phyloP scores from a whole-genome alignment of 2,797 vertebrate genomes.

The Falco berigora region DNA sequence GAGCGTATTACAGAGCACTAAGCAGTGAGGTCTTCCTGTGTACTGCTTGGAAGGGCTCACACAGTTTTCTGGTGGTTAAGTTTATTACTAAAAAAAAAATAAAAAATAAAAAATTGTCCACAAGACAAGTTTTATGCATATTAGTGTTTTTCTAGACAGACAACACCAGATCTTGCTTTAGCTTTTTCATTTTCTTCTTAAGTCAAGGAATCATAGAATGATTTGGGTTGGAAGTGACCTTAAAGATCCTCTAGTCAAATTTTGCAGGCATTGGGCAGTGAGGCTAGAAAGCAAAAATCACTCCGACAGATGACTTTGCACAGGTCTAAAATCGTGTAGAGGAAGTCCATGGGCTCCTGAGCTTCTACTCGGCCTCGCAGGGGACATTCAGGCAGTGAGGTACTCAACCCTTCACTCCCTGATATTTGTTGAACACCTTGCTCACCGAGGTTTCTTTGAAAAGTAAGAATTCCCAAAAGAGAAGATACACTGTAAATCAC shows the following conservation, averaged over 20 bases:
- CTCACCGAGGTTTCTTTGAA: neutral
- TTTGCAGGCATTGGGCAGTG: neutral
- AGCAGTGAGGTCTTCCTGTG: neutral
- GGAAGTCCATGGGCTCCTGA: neutral
- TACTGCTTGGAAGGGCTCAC: neutral
- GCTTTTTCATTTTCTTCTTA: neutral
- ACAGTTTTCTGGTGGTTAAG: neutral
- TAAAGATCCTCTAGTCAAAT: no score
- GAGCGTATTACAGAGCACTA: neutral
- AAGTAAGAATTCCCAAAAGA: neutral
- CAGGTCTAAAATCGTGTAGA: neutral
- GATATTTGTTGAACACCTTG: no score
- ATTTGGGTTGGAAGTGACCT: no score
- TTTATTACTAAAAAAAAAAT: neutral
- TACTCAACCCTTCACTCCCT: neutral
- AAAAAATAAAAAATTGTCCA: no score
- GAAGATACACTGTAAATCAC: neutral
- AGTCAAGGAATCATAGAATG: neutral
- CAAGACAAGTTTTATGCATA: neutral
- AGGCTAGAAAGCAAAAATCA: neutral
- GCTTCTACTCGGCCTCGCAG: neutral
- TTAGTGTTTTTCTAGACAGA: neutral
- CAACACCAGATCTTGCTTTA: neutral
- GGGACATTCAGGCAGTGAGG: neutral
- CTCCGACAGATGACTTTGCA: neutral